phyloP scores from a whole-genome alignment of 23 tunicate genomes.

The Halocynthia roretzi region DNA sequence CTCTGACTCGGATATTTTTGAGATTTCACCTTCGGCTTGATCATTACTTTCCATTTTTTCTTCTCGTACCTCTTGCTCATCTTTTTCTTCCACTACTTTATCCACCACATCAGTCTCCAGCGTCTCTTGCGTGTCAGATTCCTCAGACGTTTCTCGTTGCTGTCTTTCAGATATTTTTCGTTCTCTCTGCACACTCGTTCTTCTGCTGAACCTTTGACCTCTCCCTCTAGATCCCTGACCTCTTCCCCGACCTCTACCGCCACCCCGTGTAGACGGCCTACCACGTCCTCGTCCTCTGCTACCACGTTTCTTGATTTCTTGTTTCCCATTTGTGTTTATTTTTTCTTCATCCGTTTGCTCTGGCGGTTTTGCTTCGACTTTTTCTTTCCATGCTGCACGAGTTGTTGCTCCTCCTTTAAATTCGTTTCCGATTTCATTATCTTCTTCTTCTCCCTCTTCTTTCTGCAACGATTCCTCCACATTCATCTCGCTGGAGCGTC shows the following conservation, averaged over 20 bases:
- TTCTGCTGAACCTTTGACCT: slow-evolving; percentile 19
- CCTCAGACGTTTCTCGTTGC: not conserved
- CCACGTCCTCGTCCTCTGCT: not conserved
- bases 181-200: slow-evolving; percentile 8
- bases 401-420: slow-evolving; percentile 2
- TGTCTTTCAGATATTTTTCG: not conserved
- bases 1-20: not conserved
- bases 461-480: not conserved
- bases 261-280: not conserved
- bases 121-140: slow-evolving; percentile 12
- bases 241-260: slow-evolving; percentile 21
- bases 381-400: slow-evolving; percentile 23
- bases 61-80: not conserved
- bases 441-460: not conserved
- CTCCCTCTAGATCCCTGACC: not conserved
- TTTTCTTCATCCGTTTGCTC: slow-evolving; percentile 9
- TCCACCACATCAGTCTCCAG: not conserved
- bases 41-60: not conserved
- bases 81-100: not conserved
- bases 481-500: not conserved
- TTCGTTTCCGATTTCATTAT: not conserved
- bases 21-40: not conserved
- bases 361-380: not conserved
- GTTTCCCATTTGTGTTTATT: slow-evolving; percentile 7
- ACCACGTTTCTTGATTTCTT: slow-evolving; percentile 4